Evolutionary conservation across 2,888 invertebrate genomes (phyloP).

Genomic region (Cerceris rybyensis): DNA sequence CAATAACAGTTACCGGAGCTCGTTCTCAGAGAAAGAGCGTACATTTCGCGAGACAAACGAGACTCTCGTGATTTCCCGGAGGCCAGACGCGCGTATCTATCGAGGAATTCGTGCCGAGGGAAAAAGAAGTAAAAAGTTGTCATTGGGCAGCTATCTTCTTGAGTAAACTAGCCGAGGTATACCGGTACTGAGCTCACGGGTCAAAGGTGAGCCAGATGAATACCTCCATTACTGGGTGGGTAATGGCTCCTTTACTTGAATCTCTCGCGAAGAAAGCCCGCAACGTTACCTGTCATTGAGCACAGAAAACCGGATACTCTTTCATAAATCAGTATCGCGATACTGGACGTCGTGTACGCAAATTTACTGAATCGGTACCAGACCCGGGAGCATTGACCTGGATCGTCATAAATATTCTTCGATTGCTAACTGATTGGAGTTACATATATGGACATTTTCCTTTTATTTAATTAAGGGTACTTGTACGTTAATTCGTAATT

Average conservation of each 20-base stretch:
- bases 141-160: constrained; percentile 69
- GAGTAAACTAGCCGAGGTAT: constrained; percentile 69
- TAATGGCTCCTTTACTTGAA: constrained; percentile 73
- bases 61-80: constrained; percentile 26
- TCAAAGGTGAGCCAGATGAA: constrained; percentile 75
- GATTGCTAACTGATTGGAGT: neutral
- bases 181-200: constrained; percentile 59
- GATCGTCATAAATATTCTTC: constrained; percentile 26
- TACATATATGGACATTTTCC: neutral
- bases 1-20: constrained; percentile 14
- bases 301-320: constrained; percentile 35
- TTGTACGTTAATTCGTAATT: too few species aligned
- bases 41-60: constrained; percentile 13
- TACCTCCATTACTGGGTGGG: constrained; percentile 72
- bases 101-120: constrained; percentile 45
- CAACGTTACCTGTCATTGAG: constrained; percentile 25
- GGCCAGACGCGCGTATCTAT: constrained; percentile 12
- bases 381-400: constrained; percentile 31
- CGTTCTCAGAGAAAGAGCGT: neutral
- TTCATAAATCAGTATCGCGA: constrained; percentile 24
- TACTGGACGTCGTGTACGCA: constrained; percentile 19
- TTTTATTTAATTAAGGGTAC: neutral
- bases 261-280: constrained; percentile 47
- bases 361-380: constrained; percentile 15
- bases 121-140: constrained; percentile 54